Evolutionary conservation across 1,140 invertebrate species (phyloP), one percentile per base, ranked within the genome.

Genomic region (Ostrea edulis): DNA sequence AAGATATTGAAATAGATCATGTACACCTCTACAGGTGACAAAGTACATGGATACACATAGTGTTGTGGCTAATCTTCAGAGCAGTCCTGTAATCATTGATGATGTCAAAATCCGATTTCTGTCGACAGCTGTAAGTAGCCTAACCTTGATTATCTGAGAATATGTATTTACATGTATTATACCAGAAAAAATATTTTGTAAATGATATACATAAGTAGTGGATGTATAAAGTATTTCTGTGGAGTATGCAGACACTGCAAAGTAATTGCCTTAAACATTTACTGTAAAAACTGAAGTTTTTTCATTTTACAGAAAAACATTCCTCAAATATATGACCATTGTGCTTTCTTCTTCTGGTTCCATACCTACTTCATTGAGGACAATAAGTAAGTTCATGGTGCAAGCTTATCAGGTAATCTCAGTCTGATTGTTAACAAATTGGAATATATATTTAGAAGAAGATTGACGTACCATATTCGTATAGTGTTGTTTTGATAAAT

Each of bases 291-390:
- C 9, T 29, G 22, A 8, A 71, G 12, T 52, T n/a, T 14, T 52
- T 52, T 29, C 58, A 9, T 87, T 29, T 92, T 94, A 62, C 92
- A 95, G 95, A 94, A 93, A 91, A 94, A 93, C 71, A 94, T 96
- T 87, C 96, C 96, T 8, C 93, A 93, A 89, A 95, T 95, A 0
- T 96, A 96, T 94, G 96, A 96, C 91, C 94, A 96, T 82, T 96
- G 95, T 93, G 95, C 96, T 22, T 96, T 96, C 90, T 96, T 95
- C 91, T 96, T 96, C 90, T 96, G 96, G 96, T 96, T 96, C 91
- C 94, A 96, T 90, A 96, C 96, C 25, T 93, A 93, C n/a, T 96
- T 96, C 88, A 94, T 96, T 54, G 93, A 95, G 82, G 90, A 95
- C 77, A 93, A 95, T 84, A 94, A 89, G 95, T 95, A 90, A 93